phyloP scores from a whole-genome alignment of 2,113 vertebrate genomes.

The Chlamydotis undulata region DNA sequence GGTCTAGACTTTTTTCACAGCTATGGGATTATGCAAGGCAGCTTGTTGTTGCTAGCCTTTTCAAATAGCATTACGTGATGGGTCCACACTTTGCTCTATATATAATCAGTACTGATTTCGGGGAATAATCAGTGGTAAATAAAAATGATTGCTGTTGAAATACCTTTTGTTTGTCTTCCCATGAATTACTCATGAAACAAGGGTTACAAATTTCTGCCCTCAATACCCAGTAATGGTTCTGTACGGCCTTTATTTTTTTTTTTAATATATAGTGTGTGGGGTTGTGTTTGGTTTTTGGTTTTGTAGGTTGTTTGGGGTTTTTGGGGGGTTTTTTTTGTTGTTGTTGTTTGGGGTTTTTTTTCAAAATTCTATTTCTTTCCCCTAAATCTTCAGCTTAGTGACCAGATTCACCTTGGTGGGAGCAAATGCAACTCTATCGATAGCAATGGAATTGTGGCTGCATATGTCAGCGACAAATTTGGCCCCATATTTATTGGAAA shows the following conservation, averaged over 20 bases:
- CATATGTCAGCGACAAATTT: conserved; percentile 52
- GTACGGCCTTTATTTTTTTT: not conserved
- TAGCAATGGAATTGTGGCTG: conserved; percentile 39
- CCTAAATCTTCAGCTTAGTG: conserved; percentile 34
- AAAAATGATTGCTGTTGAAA: conserved; percentile 52
- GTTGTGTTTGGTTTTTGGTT: not conserved
- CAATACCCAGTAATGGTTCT: not conserved
- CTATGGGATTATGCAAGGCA: not conserved
- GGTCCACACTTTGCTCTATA: not conserved
- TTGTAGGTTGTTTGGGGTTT: not conserved
- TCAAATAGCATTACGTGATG: conserved; percentile 7
- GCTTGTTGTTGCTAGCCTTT: conserved; percentile 10
- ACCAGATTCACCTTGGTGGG: conserved; percentile 26
- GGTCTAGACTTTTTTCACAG: not conserved
- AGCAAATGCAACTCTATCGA: conserved; percentile 17
- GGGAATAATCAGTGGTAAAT: conserved; percentile 54
- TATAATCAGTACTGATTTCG: conserved; percentile 49
- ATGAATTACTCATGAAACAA: conserved; percentile 55
- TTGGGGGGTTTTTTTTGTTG: not conserved
- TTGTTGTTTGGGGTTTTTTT: rapidly evolving
- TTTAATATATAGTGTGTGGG: not conserved
- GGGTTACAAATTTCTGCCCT: conserved; percentile 14
- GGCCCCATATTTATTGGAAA: conserved; percentile 58
- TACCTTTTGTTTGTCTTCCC: conserved; percentile 47
- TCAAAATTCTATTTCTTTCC: not conserved